Evolutionary conservation across 2,888 invertebrate species (phyloP).

Genomic region (Drosophila acutilabella): DNA sequence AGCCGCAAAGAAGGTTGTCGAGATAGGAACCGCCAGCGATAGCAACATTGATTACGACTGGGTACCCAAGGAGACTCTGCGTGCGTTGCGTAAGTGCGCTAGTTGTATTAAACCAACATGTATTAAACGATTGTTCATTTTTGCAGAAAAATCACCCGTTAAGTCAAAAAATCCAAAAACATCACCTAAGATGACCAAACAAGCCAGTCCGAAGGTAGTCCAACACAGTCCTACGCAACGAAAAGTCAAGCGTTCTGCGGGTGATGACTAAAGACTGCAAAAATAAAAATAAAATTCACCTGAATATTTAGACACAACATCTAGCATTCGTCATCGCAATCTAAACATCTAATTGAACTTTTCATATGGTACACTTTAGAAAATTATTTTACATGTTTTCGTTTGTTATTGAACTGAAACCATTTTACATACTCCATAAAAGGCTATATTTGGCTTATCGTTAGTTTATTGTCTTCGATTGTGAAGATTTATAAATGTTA

Average conservation of each 20-base stretch:
- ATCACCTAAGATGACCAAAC: slow-evolving; percentile 86
- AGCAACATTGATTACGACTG: slow-evolving; percentile 99
- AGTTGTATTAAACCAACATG: background rate
- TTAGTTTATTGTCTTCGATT: too few species aligned
- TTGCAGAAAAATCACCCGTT: slow-evolving; percentile 89
- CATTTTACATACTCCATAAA: too few species aligned
- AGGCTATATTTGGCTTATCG: too few species aligned
- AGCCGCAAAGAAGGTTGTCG: slow-evolving; percentile 89
- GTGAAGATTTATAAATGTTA: too few species aligned
- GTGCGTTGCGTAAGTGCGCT: slow-evolving; percentile 90
- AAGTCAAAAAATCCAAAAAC: slow-evolving; percentile 87
- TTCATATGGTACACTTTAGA: background rate
- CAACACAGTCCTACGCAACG: slow-evolving; percentile 91
- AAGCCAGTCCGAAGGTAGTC: slow-evolving; percentile 87
- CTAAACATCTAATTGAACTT: slow-evolving; percentile 35
- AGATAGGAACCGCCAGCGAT: slow-evolving; percentile 95
- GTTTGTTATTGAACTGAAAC: too few species aligned
- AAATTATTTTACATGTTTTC: background rate
- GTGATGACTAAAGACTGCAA: slow-evolving; percentile 87
- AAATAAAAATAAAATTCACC: slow-evolving; percentile 18
- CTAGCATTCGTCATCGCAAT: slow-evolving; percentile 42
- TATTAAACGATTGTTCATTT: background rate
- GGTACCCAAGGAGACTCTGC: slow-evolving; percentile 96
- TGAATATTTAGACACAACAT: slow-evolving; percentile 31
- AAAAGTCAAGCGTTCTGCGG: slow-evolving; percentile 91